Conservation (phyloP, 2,888 invertebrate species). For the Therioaphis trifolii region DNA sequence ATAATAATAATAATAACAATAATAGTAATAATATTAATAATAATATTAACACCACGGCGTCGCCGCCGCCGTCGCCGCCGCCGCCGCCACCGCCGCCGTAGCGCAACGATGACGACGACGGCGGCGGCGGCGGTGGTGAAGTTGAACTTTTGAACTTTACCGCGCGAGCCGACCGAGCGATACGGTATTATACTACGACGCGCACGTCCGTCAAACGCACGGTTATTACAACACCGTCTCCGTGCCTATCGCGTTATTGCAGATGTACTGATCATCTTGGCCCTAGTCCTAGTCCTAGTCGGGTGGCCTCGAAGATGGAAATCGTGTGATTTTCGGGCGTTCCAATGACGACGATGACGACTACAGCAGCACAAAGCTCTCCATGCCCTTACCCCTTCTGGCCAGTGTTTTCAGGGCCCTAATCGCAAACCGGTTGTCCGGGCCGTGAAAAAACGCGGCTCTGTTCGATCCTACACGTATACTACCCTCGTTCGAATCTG, state of each 20-base stretch:
- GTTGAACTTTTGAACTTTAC: constrained; percentile 63
- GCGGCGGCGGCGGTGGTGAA: constrained; percentile 5
- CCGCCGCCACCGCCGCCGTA: not conserved
- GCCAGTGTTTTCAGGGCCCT: too few relatives aligned
- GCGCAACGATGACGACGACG: not conserved
- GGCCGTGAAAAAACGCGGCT: not conserved
- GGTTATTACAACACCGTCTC: not conserved
- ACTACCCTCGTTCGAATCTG: not conserved
- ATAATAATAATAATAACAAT: constrained; percentile 6
- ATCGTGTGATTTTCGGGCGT: not conserved
- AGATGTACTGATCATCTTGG: too few relatives aligned
- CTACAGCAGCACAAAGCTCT: not conserved
- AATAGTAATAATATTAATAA: constrained; percentile 20
- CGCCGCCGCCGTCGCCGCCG: not conserved
- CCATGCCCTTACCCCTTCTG: not conserved
- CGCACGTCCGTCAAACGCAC: constrained; percentile 23
- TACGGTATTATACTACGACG: not conserved
- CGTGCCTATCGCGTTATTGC: too few relatives aligned
- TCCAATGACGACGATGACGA: not conserved
- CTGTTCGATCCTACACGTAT: not conserved
- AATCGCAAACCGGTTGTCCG: not conserved
- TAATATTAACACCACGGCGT: constrained; percentile 2
- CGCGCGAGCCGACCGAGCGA: constrained; percentile 75
- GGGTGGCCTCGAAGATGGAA: not conserved
- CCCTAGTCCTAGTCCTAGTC: too few relatives aligned